Evolutionary conservation across 2,113 vertebrate species (phyloP).

Genomic region (Passer domesticus): DNA sequence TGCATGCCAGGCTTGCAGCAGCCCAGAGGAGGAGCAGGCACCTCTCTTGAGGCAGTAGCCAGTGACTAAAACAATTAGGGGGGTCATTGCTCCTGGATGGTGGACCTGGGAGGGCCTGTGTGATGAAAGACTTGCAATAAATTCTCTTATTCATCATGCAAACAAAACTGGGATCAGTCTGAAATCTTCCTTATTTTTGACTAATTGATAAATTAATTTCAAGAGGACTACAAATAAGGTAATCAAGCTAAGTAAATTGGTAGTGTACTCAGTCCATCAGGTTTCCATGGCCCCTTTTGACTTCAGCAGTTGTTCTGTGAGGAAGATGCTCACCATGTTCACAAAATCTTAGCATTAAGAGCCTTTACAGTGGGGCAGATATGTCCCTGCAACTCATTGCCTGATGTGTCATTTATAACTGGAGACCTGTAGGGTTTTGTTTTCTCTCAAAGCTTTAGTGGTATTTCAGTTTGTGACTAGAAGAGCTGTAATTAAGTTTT

Average conservation of each 20-base stretch:
- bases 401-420: neutral
- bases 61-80: neutral
- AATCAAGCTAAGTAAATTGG: neutral
- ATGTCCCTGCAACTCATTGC: neutral
- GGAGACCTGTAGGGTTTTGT: neutral
- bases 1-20: neutral
- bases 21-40: neutral
- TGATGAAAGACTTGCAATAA: neutral
- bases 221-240: neutral
- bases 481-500: slow-evolving; percentile 18
- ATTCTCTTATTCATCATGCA: neutral
- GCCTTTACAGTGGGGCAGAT: neutral
- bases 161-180: neutral
- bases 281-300: neutral
- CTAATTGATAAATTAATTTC: neutral
- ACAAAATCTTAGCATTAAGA: neutral
- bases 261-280: neutral
- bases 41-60: neutral
- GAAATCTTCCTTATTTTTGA: neutral
- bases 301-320: neutral
- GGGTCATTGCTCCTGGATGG: neutral
- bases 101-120: neutral
- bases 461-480: neutral
- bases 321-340: neutral
- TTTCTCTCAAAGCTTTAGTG: slow-evolving; percentile 12